These are phyloP conservation scores for Etia nguti DNA, from an alignment of 2,113 vertebrate species.

Conservation along the genomic window DNA sequence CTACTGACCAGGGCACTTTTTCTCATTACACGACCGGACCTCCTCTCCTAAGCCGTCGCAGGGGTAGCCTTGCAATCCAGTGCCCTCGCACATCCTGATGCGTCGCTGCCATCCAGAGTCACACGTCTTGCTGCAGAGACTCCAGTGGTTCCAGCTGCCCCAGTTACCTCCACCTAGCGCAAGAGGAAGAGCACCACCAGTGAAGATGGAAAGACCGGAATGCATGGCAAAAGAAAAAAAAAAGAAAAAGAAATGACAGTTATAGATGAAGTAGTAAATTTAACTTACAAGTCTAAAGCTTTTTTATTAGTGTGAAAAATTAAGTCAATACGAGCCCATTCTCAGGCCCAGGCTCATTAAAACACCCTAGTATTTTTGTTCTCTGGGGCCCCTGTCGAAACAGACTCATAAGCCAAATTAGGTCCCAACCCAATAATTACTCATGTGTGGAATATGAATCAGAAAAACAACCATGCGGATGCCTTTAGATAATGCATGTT, in stretches of 20 bases:
- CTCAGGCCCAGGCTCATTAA: neutral
- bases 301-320: neutral
- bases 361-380: neutral
- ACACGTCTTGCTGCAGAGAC: conserved; percentile 93
- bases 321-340: neutral
- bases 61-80: conserved; percentile 83
- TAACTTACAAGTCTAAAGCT: neutral
- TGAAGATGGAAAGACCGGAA: neutral
- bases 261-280: neutral
- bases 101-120: conserved; percentile 95
- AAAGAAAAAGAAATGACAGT: neutral
- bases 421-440: conserved; percentile 2
- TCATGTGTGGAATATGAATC: neutral
- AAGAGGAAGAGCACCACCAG: neutral
- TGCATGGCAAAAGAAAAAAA: neutral
- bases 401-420: neutral
- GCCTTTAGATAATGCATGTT: conserved; percentile 8
- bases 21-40: conserved; percentile 93
- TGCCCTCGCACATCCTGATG: conserved; percentile 92
- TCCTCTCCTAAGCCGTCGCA: conserved; percentile 94
- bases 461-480: neutral
- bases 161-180: conserved; percentile 84
- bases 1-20: conserved; percentile 91
- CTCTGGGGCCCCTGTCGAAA: neutral
- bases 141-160: conserved; percentile 97